These are phyloP conservation scores for Catocala sponsa DNA, from an alignment of 2,888 invertebrate genomes.

Conservation along the genomic window DNA sequence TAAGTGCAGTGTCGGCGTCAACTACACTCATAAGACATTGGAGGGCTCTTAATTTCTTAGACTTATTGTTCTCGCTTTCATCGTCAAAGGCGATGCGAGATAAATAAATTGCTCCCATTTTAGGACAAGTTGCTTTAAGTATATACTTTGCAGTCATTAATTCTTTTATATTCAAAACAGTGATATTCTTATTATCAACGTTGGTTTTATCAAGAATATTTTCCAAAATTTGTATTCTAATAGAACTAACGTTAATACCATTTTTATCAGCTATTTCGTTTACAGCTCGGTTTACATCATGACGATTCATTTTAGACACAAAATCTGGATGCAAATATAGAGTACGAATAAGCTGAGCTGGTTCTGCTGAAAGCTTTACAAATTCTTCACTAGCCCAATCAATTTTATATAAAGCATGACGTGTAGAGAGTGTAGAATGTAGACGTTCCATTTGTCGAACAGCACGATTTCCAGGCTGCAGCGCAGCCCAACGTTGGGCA, in stretches of 20 bases:
- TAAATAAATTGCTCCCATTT: conserved; percentile 85
- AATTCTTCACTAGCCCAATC: conserved; percentile 84
- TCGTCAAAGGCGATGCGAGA: conserved; percentile 83
- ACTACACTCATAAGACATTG: conserved; percentile 84
- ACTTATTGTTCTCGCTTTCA: conserved; percentile 79
- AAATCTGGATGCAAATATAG: conserved; percentile 81
- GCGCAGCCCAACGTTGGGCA: conserved; percentile 82
- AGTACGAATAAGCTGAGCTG: conserved; percentile 80
- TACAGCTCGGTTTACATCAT: conserved; percentile 80
- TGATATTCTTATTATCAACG: conserved; percentile 61
- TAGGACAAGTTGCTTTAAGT: conserved; percentile 83
- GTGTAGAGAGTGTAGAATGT: conserved; percentile 80
- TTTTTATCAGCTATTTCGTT: conserved; percentile 86
- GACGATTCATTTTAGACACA: conserved; percentile 74
- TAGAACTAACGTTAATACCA: conserved; percentile 79
- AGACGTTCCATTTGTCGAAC: conserved; percentile 84
- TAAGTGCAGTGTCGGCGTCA: conserved; percentile 79
- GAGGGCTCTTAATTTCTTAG: conserved; percentile 81
- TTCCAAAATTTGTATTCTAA: conserved; percentile 83
- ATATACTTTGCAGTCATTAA: conserved; percentile 84
- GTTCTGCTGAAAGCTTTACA: conserved; percentile 77
- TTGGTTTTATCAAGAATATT: conserved; percentile 74
- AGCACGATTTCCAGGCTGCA: conserved; percentile 82
- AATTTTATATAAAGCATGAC: conserved; percentile 82
- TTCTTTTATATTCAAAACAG: conserved; percentile 70